Percentiles rank a stretch among this genome's conserved stretches.
Evolutionary conservation across 2,113 vertebrate species (phyloP).

Genomic region (Isichthys henryi): DNA sequence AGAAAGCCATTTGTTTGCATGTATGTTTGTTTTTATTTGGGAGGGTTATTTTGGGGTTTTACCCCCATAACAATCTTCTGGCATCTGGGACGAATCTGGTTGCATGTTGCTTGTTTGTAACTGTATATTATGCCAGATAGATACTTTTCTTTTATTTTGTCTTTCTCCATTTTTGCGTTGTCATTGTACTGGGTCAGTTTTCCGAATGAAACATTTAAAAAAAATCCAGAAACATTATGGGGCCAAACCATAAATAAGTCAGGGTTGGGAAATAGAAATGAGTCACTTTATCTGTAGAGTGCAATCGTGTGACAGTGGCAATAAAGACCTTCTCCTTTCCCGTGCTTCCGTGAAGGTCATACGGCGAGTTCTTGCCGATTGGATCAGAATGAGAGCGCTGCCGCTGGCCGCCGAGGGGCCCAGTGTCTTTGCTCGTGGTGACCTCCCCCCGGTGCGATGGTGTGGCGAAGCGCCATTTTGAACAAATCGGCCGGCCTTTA

Average conservation of each 20-base stretch:
- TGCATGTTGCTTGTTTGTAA: neutral
- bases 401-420: conserved; percentile 48
- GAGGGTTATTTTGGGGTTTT: conserved; percentile 9
- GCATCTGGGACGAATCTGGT: neutral
- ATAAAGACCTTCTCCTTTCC: conserved; percentile 56
- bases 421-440: conserved; percentile 43
- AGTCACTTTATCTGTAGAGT: conserved; percentile 49
- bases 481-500: conserved; percentile 56
- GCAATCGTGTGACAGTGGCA: conserved; percentile 46
- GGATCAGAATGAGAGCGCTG: conserved; percentile 59
- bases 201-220: neutral
- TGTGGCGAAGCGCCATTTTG: conserved; percentile 43
- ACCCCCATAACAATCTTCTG: neutral
- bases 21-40: neutral
- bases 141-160: neutral
- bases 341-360: conserved; percentile 60
- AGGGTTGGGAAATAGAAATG: conserved; percentile 26
- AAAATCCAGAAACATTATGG: neutral
- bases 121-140: neutral
- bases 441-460: conserved; percentile 44
- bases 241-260: neutral
- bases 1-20: neutral
- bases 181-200: neutral
- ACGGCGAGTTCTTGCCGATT: conserved; percentile 54
- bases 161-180: neutral